phyloP scores from a whole-genome alignment of 23 tunicate genomes.

The Botrylloides violaceus region DNA sequence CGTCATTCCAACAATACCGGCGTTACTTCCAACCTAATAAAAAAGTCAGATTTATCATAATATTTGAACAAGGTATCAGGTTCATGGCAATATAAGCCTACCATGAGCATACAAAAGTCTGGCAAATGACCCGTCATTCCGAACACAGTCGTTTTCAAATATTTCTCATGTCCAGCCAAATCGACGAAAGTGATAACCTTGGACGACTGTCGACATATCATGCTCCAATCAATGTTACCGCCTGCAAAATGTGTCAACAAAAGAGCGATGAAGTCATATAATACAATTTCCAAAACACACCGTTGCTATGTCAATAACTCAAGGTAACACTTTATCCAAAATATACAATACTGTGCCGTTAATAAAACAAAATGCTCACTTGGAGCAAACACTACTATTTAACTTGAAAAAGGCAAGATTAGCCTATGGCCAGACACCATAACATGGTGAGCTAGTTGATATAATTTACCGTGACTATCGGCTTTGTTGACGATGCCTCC shows the following conservation, averaged over 20 bases:
- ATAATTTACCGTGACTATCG: constrained; percentile 32
- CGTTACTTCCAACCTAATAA: constrained; percentile 84
- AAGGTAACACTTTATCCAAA: too few species aligned
- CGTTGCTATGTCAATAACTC: too few species aligned
- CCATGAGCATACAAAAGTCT: constrained; percentile 97
- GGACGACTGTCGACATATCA: constrained; percentile 84
- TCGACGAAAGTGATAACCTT: constrained; percentile 97
- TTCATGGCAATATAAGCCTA: too few species aligned
- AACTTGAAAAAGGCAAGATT: too few species aligned
- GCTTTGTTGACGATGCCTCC: constrained; percentile 72
- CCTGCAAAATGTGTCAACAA: constrained; percentile 29
- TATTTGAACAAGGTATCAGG: too few species aligned
- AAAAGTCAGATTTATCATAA: neutral
- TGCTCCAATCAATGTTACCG: constrained; percentile 82
- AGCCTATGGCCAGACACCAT: too few species aligned
- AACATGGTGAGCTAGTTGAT: neutral
- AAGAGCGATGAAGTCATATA: too few species aligned
- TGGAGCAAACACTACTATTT: too few species aligned
- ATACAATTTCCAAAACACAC: too few species aligned
- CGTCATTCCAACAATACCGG: constrained; percentile 97
- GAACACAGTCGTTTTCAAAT: constrained; percentile 97
- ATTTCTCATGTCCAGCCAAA: constrained; percentile 96
- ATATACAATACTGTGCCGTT: too few species aligned
- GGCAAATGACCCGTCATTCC: constrained; percentile 99
- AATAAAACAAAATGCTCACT: too few species aligned